Conservation (phyloP, 1,140 invertebrate species). For the Metopolophium dirhodum region DNA sequence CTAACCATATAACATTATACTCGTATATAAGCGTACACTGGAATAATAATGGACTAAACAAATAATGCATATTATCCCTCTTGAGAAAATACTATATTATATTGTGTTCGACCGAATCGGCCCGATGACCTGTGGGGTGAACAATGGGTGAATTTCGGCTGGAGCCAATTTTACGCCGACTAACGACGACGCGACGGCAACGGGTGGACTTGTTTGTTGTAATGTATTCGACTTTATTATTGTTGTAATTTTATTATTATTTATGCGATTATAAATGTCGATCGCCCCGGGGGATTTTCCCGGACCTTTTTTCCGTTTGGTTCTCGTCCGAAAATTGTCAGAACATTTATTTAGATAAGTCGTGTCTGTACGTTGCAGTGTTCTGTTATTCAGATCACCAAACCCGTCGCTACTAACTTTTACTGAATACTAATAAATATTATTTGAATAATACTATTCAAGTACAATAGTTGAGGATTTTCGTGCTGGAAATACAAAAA, state of each 20-base stretch:
- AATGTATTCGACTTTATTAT: not conserved
- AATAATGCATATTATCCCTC: conserved; percentile 24
- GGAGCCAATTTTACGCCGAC: not conserved
- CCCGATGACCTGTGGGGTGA: not conserved
- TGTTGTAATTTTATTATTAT: not conserved
- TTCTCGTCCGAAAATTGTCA: not conserved
- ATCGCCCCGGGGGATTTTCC: not conserved
- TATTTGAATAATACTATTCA: too few relatives aligned
- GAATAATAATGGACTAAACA: conserved; percentile 29
- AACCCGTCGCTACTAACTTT: too few relatives aligned
- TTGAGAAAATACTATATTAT: conserved; percentile 14
- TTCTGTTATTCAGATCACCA: too few relatives aligned
- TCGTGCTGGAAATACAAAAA: too few relatives aligned
- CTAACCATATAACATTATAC: conserved; percentile 1
- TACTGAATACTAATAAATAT: too few relatives aligned
- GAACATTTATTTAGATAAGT: too few relatives aligned
- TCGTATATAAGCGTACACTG: not conserved
- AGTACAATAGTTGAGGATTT: too few relatives aligned
- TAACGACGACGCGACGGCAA: not conserved
- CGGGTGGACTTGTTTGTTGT: not conserved
- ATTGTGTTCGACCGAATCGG: not conserved
- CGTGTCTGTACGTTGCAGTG: too few relatives aligned
- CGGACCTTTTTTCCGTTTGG: not conserved
- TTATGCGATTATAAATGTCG: not conserved
- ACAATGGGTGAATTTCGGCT: not conserved